Evolutionary conservation across 2,888 invertebrate genomes (phyloP), one percentile per base, ranked within the genome.

Genomic region (Escarpia spicata): DNA sequence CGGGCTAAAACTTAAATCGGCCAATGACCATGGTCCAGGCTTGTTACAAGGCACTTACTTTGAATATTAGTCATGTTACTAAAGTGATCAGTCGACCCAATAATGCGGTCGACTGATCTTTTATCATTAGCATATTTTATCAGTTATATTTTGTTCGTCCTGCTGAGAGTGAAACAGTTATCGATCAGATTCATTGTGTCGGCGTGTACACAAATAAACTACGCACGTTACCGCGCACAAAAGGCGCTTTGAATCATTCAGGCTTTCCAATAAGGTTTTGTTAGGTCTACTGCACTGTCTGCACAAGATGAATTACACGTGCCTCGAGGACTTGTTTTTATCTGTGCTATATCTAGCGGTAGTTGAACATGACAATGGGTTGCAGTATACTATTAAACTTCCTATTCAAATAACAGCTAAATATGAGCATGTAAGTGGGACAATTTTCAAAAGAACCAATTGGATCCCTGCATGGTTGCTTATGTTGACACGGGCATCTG

Each of bases 141-240:
- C 37, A 52, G 52, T 52, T 52, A 9, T 15, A 9, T 9, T 12
- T 52, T 2, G 15, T 52, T 19, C 26, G 75, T 75, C 75, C 4
- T n/a, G 75, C 75, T 75, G n/a, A 75, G 75, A 75, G 75, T 75
- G 75, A 75, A 75, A 75, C 75, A 75, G 75, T 75, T 75, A 75
- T n/a, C n/a, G 75, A 75, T 75, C 2, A 19, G 75, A 75, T 26
- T 75, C 75, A 75, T 75, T 75, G 52, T 52, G 26, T 75, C 75
- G n/a, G 75, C 75, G 75, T 26, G 75, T 75, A 75, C 75, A 75
- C 52, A 52, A 52, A 52, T 52, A 75, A 6, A 75, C 26, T 75
- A n/a, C 75, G 75, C 19, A 26, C 75, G 75, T n/a, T 75, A 26
- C 26, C 75, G 75, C 75, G 6, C n/a, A 75, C 75, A 75, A 75